Evolutionary conservation across 2,797 vertebrate genomes (phyloP), one percentile per base, ranked within the genome.

Genomic region (Linurgus olivaceus): DNA sequence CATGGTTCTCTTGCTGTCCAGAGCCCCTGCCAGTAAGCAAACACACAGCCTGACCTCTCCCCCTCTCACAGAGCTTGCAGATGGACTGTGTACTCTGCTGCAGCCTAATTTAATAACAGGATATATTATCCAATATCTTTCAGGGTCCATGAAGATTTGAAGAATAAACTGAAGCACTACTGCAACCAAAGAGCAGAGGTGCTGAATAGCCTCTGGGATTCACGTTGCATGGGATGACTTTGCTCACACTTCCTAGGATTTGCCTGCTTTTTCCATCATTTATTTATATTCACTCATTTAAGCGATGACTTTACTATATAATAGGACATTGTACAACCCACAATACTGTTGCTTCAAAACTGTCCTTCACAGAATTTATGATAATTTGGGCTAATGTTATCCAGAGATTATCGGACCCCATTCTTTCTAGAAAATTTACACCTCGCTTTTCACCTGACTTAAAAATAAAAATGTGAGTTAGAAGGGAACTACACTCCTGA

Each of bases 181-280:
- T 37, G 11, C 1, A 7, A 42, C 6, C 24, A 63, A 54, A 83
- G 20, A 28, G 45, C 29, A 65, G 33, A 92, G 13, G 11, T 65
- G 3, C 20, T 50, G 18, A 71, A 59, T 11, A 63, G 45, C 10
- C 9, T 31, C 31, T n/a, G n/a, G 20, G 7, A 76, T 68, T 28
- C 4, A 1, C 1, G 0, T 50, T 25, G 11, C 12, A 11, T 63
- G 28, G 19, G 3, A 3, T 52, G 25, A 55, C 16, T 84, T 89
- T 81, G 31, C 40, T 81, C 5, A 20, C 25, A 5, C 10, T 79
- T 33, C 33, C 12, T 13, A 28, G 31, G 33, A n/a, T 71, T 77
- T 73, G 6, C 14, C 11, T 42, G 3, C 1, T 17, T 66, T 75
- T 73, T 77, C 48, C 29, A 19, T 58, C 14, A 17, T 11, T 2